Evolutionary conservation across 1,140 invertebrate species (phyloP), one percentile per base, ranked within the genome.

Genomic region (Camponotus vicinus): DNA sequence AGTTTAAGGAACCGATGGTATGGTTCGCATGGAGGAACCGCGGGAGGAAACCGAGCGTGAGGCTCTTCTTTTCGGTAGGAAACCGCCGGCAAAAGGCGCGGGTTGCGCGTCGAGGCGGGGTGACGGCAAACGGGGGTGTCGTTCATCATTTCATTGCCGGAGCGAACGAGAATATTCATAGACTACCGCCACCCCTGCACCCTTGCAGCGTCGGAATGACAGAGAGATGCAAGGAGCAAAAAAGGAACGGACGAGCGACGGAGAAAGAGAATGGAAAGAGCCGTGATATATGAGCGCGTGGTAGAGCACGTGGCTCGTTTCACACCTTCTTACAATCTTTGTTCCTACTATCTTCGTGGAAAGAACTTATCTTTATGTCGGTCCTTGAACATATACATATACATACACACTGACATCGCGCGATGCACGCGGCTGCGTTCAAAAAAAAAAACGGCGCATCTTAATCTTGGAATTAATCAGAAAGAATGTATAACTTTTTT

Each of bases 1-100:
- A 94, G 91, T 94, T 94, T 93, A 93, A 93, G 94, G 92, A 94
- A 94, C 92, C 92, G 93, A 93, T 94, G 94, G 93, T 89, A 83
- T 76, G 89, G 92, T 92, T 93, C 92, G 92, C 92, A 92, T 92
- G 93, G 79, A 88, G 78, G 78, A 80, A 82, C 88, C 87, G 88
- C 90, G 86, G 86, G 64, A 91, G 70, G 85, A 90, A 92, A 91
- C 88, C 86, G 92, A 89, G 90, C 92, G 86, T 93, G 91, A 92
- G 89, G 75, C 90, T 88, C 91, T 90, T 91, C 86, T 89, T 91
- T 90, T 79, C 71, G 85, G 69, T 69, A 57, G 88, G 49, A 45
- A 18, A 52, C 49, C 61, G 37, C 45, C n/a, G 42, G 59, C 63
- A 32, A 88, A 80, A 87, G 85, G 32, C 70, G 79, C 67, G 55